A percentile compares a stretch with the other conserved stretches of the same genome.
phyloP scores from a whole-genome alignment of 2,113 vertebrate species.

The Micronycteris hirsuta region DNA sequence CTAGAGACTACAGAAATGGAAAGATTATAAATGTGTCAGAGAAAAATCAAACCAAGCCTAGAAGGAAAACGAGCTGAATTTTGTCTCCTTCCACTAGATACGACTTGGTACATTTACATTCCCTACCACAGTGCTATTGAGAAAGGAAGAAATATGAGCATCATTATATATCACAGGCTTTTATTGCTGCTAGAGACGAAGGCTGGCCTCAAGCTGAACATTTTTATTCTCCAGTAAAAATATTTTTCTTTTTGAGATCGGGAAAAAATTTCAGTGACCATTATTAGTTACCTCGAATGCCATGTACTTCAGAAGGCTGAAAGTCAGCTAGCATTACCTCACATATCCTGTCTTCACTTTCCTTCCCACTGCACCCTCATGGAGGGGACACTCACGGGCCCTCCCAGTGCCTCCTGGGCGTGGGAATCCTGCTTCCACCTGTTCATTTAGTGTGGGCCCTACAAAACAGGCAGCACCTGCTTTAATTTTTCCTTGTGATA shows the following conservation, averaged over 20 bases:
- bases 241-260: slow-evolving; percentile 58
- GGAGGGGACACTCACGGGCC: neutral
- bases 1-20: slow-evolving; percentile 8
- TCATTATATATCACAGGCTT: slow-evolving; percentile 42
- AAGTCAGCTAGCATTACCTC: neutral
- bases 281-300: slow-evolving; percentile 39
- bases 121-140: slow-evolving; percentile 40
- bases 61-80: slow-evolving; percentile 37
- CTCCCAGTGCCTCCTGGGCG: neutral
- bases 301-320: neutral
- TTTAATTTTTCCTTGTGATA: neutral
- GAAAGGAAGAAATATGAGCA: slow-evolving; percentile 54
- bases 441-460: neutral
- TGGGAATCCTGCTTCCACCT: neutral
- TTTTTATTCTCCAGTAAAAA: slow-evolving; percentile 67
- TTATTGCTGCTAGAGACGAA: slow-evolving; percentile 31
- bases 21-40: slow-evolving; percentile 45
- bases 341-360: neutral
- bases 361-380: neutral
- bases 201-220: slow-evolving; percentile 54
- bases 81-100: slow-evolving; percentile 27
- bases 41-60: slow-evolving; percentile 53
- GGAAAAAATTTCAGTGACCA: slow-evolving; percentile 47
- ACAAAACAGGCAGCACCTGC: neutral
- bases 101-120: slow-evolving; percentile 26